These are phyloP conservation scores for Mimumesa dahlbomi DNA, from an alignment of 2,888 invertebrate species.

Conservation along the genomic window DNA sequence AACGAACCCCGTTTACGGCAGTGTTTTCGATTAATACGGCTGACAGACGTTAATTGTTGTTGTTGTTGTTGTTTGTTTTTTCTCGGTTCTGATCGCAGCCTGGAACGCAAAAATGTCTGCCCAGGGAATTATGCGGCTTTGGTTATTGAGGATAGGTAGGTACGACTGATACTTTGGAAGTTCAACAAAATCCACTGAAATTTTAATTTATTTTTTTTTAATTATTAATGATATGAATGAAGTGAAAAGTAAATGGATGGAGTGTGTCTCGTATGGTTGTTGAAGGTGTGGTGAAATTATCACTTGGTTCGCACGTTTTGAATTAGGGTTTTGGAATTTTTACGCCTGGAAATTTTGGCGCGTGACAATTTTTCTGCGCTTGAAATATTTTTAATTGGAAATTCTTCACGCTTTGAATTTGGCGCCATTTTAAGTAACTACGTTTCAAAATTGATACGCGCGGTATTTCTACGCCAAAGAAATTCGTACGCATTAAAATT, in stretches of 20 bases:
- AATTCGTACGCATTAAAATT: no score
- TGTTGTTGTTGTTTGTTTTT: slow-evolving; percentile 9
- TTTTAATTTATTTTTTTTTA: not conserved
- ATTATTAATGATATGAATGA: no score
- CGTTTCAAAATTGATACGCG: no score
- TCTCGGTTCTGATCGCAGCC: slow-evolving; percentile 46
- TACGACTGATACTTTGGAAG: not conserved
- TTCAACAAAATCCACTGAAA: slow-evolving; percentile 1
- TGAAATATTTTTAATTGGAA: not conserved
- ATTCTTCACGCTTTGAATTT: not conserved
- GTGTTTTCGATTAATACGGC: slow-evolving; percentile 1
- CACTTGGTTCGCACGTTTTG: no score
- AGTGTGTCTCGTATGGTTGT: no score
- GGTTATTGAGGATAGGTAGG: slow-evolving; percentile 76
- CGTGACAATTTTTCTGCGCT: not conserved
- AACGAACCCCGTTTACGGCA: no score
- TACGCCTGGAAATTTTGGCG: no score
- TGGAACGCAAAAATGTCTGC: slow-evolving; percentile 66
- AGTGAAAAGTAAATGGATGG: no score
- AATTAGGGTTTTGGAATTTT: not conserved
- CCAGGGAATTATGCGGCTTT: slow-evolving; percentile 74
- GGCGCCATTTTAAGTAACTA: no score
- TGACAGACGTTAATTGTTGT: no score
- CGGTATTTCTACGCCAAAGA: no score
- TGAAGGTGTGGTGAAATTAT: no score